Evolutionary conservation across 37 sponge, comb jelly and placozoan genomes (phyloP).

Genomic region (Beroe forskalii): DNA sequence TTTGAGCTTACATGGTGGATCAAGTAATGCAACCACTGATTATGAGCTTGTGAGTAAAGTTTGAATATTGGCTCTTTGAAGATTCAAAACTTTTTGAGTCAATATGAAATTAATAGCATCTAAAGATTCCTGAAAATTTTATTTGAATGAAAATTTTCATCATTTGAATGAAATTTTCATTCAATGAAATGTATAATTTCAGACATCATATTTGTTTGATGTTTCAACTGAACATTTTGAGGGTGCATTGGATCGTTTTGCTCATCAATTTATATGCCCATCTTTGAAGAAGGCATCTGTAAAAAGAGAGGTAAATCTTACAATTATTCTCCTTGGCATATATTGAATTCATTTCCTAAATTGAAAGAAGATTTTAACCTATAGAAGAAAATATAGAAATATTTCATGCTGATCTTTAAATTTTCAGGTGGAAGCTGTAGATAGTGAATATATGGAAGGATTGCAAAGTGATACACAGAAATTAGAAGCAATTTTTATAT

Average conservation of each 20-base stretch:
- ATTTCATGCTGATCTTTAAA: too few relatives aligned
- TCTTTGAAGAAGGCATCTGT: not conserved
- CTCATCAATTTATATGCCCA: slow-evolving; percentile 34
- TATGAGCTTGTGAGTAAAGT: not conserved
- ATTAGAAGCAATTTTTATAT: not conserved
- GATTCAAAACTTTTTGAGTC: too few relatives aligned
- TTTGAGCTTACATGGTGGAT: slow-evolving; percentile 22
- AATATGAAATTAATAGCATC: too few relatives aligned
- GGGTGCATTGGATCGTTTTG: slow-evolving; percentile 36
- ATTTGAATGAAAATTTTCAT: too few relatives aligned
- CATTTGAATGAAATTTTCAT: too few relatives aligned
- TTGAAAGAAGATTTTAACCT: too few relatives aligned
- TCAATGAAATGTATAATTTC: too few relatives aligned
- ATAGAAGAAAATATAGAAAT: too few relatives aligned
- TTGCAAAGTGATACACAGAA: slow-evolving; percentile 24
- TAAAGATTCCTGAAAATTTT: too few relatives aligned
- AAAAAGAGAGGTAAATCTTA: slow-evolving; percentile 56
- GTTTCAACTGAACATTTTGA: slow-evolving; percentile 13
- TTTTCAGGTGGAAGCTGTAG: slow-evolving; percentile 40
- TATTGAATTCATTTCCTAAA: too few relatives aligned
- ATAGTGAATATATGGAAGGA: slow-evolving; percentile 49
- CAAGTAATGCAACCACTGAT: slow-evolving; percentile 32
- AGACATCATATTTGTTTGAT: slow-evolving; percentile 42
- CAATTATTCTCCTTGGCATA: too few relatives aligned
- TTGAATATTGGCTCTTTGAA: too few relatives aligned